Evolutionary conservation across 2,888 invertebrate genomes (phyloP), one percentile per base, ranked within the genome.

Genomic region (Sarcophaga rosellei): DNA sequence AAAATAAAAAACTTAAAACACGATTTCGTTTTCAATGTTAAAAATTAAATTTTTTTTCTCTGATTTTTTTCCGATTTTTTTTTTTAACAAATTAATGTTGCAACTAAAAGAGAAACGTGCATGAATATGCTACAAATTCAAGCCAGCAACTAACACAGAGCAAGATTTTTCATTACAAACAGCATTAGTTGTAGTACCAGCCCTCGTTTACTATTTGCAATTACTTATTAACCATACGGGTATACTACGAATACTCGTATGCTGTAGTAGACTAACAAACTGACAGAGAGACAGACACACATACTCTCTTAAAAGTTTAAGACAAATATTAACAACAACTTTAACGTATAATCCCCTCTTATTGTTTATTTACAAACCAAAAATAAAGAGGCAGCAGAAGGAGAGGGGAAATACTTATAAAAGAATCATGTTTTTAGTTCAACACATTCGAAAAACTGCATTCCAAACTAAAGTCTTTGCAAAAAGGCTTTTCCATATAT

Each of bases 401-500:
- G 53, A 15, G 17, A 10, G 8, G 10, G 35, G 2, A 57, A 25
- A 66, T 35, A 35, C 25, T 35, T 66, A 21, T 73, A 83, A 35
- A 68, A 81, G 77, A 83, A 81, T 86, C 83, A 69, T 83, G 83
- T 84, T 86, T 35, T 35, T 83, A 69, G 45, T 62, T 70, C 81
- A 81, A 81, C 84, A 84, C 86, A 84, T 84, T 86, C 86, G 75
- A 86, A 86, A 86, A 86, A 84, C 86, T 78, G 78, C 86, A 86
- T 86, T 86, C 86, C 86, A 83, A 12, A 25, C 17, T 53, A 61
- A 84, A 75, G 81, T 62, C 76, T 73, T 81, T 76, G 20, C 53
- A 53, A 4, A 47, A 15, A 53, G 53, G 5, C 10, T 35, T 35
- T 35, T 35, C 10, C 8, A 6, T 1, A 6, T 1, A 10, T 35